Conservation (phyloP, 2,888 invertebrate genomes). For the Cephus nigrinus region DNA sequence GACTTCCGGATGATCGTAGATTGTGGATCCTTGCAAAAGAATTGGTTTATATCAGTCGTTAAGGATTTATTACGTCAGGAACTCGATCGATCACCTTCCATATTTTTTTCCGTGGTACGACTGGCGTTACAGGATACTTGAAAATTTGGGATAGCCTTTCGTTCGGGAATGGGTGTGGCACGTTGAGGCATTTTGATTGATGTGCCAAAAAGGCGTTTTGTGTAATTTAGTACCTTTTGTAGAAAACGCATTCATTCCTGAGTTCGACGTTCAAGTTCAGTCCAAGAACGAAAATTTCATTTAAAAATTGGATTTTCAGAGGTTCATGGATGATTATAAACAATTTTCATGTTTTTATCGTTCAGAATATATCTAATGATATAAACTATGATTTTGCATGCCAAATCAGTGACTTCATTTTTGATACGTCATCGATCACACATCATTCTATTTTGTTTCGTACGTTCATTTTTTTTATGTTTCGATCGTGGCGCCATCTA, state of each 20-base stretch:
- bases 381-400: constrained; percentile 31
- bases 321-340: neutral
- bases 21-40: constrained; percentile 9
- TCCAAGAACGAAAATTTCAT: neutral
- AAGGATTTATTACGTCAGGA: neutral
- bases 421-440: constrained; percentile 13
- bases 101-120: neutral
- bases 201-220: neutral
- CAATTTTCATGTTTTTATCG: constrained; percentile 15
- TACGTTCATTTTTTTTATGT: neutral
- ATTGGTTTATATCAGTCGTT: neutral
- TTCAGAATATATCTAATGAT: constrained; percentile 9
- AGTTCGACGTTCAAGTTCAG: neutral
- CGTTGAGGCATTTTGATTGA: neutral
- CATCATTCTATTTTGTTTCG: constrained; percentile 7
- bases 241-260: neutral
- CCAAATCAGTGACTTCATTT: constrained; percentile 35
- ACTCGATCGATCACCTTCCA: neutral
- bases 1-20: constrained; percentile 48
- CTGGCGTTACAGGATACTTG: neutral
- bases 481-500: neutral
- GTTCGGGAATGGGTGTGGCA: neutral
- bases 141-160: neutral
- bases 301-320: neutral
- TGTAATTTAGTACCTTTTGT: neutral